Base-by-base conservation (phyloP, 2,797 vertebrate genomes). In the Atherinosoma microstoma region DNA sequence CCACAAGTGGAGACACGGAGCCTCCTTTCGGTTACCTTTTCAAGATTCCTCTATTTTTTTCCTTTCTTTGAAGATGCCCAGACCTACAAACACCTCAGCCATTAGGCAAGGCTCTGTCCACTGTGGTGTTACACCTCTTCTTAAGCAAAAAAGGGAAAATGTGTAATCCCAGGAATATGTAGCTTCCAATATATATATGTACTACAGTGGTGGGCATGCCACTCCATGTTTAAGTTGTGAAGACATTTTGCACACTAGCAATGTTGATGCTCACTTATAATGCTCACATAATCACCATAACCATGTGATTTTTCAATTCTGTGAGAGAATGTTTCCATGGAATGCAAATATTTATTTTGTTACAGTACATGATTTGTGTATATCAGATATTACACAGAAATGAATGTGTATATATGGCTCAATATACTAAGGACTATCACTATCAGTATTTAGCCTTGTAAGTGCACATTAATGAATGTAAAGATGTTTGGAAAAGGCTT, bases 281-380 rank as follows among this genome's bases (percentile, higher is more conserved):
- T 35, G 32, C 74, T 86, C 69, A 69, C 56, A 53, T 75, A 79
- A 83, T 78, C 67, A 71, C 64, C 67, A 71, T 57, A 54, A 67
- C 45, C 22, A 78, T 78, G 38, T 65, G 30, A 70, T 42, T 79
- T 78, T 73, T 76, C 64, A 27, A 47, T 74, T 84, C 67, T 80
- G 82, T 79, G 86, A 72, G 79, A 80, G 83, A 77, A 83, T 82
- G 81, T 91, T 76, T 87, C 83, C 73, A 78, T 88, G 89, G 87
- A 93, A 94, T 93, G 89, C 81, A 91, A 89, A 88, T 90, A 84
- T 88, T 93, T 86, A 91, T 93, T 94, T 93, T 86, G 83, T 75
- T 78, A 80, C 67, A 34, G 54, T 61, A 75, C 73, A 79, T 73
- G 53, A 63, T 81, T 78, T 88, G 73, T 90, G 82, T 87, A 83